Percentiles rank a stretch among this genome's conserved stretches.
These are phyloP conservation scores for Ochotona curzoniae DNA, from an alignment of 2,113 vertebrate species.

Conservation along the genomic window DNA sequence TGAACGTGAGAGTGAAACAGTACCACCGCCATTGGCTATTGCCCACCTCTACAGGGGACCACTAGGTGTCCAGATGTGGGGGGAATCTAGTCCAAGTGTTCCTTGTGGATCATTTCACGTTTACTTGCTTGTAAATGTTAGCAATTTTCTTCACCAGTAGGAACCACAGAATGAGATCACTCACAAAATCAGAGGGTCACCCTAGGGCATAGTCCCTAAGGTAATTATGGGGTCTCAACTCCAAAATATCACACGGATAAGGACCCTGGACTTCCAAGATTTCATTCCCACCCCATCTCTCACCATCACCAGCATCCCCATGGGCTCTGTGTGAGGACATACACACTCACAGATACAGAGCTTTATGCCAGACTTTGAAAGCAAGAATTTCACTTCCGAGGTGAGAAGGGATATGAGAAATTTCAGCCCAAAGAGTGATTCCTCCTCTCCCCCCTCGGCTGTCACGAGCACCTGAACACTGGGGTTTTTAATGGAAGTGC, in stretches of 20 bases:
- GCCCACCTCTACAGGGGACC: background rate
- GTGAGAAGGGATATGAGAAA: constrained; percentile 74
- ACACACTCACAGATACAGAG: background rate
- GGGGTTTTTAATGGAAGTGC: constrained; percentile 79
- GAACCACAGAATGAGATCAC: background rate
- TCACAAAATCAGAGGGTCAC: background rate
- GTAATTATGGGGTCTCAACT: background rate
- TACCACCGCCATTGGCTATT: accelerated
- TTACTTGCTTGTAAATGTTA: background rate
- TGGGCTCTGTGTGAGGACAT: background rate
- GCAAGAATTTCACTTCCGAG: constrained; percentile 65
- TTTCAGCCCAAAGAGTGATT: constrained; percentile 69
- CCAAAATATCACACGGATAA: background rate
- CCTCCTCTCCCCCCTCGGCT: constrained; percentile 55
- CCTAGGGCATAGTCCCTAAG: too few relatives aligned
- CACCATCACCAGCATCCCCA: background rate
- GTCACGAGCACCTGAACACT: constrained; percentile 67
- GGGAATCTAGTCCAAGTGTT: background rate
- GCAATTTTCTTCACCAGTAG: background rate
- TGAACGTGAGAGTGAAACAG: background rate
- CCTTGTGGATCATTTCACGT: background rate
- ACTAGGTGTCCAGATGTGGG: accelerated
- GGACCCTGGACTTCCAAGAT: background rate
- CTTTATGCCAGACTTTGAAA: constrained; percentile 67
- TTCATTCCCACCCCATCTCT: background rate